Percentiles rank a stretch among this genome's conserved stretches.
Conservation (phyloP, 2,888 invertebrate species). For the Panzeria rudis region DNA sequence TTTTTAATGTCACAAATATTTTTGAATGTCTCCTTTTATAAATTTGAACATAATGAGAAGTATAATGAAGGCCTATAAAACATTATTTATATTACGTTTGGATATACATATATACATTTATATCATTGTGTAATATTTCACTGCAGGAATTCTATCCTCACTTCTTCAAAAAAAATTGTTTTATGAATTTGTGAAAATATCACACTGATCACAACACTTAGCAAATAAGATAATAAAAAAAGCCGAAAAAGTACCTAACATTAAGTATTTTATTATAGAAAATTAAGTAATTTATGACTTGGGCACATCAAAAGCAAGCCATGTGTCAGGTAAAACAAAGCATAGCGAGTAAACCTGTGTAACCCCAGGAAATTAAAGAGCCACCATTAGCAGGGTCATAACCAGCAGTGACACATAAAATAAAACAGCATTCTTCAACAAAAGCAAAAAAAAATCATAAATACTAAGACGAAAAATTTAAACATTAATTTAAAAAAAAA, state of each 20-base stretch:
- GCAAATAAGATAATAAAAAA: constrained; percentile 24
- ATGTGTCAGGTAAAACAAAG: constrained; percentile 26
- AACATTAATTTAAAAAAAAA: constrained; percentile 40
- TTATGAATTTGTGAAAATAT: constrained; percentile 58
- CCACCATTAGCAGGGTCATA: constrained; percentile 54
- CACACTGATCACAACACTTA: constrained; percentile 45
- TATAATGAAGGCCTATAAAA: neutral
- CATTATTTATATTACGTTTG: constrained; percentile 11
- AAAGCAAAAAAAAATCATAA: constrained; percentile 15
- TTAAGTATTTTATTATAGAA: constrained; percentile 58
- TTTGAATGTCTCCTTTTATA: neutral
- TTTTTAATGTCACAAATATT: neutral
- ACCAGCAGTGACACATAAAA: constrained; percentile 46
- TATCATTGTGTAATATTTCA: constrained; percentile 66
- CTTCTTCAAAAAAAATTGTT: neutral
- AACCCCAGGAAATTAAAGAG: constrained; percentile 38
- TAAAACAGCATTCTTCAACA: neutral
- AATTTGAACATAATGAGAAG: neutral
- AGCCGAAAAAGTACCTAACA: constrained; percentile 16
- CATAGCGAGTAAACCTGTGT: neutral
- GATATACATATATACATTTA: constrained; percentile 64
- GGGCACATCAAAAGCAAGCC: constrained; percentile 7
- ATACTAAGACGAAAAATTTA: constrained; percentile 11
- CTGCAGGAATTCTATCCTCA: constrained; percentile 35
- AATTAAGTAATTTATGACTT: constrained; percentile 60